Evolutionary conservation across 2,888 invertebrate genomes (phyloP), one percentile per base, ranked within the genome.

Genomic region (Phaedon cochleariae): DNA sequence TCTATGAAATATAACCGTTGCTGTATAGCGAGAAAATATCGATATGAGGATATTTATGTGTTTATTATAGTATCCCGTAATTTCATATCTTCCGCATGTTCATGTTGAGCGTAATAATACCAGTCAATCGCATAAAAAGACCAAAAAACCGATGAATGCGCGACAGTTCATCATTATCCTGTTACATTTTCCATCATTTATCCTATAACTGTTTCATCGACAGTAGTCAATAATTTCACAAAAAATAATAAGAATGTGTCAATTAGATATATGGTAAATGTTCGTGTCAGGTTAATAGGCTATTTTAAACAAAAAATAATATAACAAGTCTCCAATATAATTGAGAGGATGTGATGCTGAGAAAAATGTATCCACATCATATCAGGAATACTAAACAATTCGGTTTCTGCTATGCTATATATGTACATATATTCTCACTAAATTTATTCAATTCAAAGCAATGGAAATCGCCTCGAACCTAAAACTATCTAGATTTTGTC

Each of bases 161-260:
- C 57, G 57, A 57, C 57, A 45, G 57, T 57, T 57, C 57, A 18
- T 57, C 57, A 46, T 57, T 57, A 57, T 57, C 57, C 26, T 26
- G 26, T 46, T 57, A 54, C 17, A 26, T 46, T 26, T 12, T 31
- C 22, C 45, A 26, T 57, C 46, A 57, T 57, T 57, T 26, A 57
- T 45, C 57, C 18, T 46, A n/a, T n/a, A 57, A 57, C 57, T 57
- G 57, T 57, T 22, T 45, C 26, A 12, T 57, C 45, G 17, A 57
- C 29, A 57, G 18, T 45, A 45, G 45, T 57, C 41, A 22, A 55
- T 18, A 4, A 18, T 26, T 17, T 4, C 22, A 26, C 17, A 12
- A 12, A 57, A 57, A 45, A 45, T 21, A 26, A 15, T 12, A 21
- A 45, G 29, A 45, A 57, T 57, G 57, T 57, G 57, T 57, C 57